Evolutionary conservation across 1,140 invertebrate genomes (phyloP).

Genomic region (Drosophila malerkotliana): DNA sequence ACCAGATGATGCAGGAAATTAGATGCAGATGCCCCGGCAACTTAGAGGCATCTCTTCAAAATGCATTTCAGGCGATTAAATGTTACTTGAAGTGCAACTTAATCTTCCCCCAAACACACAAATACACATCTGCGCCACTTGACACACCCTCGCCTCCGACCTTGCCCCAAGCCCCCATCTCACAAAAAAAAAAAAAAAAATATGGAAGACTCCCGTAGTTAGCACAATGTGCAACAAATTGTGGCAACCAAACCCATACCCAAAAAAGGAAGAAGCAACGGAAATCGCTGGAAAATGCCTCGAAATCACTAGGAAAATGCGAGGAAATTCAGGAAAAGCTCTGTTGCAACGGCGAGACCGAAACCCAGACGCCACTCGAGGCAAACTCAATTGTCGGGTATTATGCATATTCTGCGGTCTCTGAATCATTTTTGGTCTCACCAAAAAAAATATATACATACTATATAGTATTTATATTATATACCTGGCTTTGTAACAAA

Average conservation of each 20-base stretch:
- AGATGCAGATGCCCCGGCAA: background rate
- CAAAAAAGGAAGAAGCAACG: conserved; percentile 4
- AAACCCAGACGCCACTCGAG: conserved; percentile 8
- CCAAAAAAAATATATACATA: background rate
- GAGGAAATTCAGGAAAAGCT: conserved; percentile 1
- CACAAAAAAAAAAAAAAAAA: background rate
- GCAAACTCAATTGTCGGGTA: conserved; percentile 17
- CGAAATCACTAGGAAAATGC: conserved; percentile 5
- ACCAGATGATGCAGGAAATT: background rate
- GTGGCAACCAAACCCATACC: background rate
- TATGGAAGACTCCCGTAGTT: background rate
- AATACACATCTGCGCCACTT: background rate
- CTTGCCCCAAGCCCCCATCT: conserved; percentile 3
- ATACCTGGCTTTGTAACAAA: background rate
- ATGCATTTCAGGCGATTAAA: conserved; percentile 29
- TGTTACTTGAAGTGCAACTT: conserved; percentile 27
- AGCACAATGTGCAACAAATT: conserved; percentile 16
- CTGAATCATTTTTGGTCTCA: conserved; percentile 1
- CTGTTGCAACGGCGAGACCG: conserved; percentile 8
- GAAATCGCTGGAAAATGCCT: conserved; percentile 27
- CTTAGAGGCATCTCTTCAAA: background rate
- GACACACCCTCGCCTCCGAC: background rate
- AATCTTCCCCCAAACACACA: conserved; percentile 4
- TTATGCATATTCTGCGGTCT: conserved; percentile 16
- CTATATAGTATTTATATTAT: background rate